Base-by-base conservation (phyloP, 1,140 invertebrate genomes). In the Ptiloglossa arizonensis region DNA sequence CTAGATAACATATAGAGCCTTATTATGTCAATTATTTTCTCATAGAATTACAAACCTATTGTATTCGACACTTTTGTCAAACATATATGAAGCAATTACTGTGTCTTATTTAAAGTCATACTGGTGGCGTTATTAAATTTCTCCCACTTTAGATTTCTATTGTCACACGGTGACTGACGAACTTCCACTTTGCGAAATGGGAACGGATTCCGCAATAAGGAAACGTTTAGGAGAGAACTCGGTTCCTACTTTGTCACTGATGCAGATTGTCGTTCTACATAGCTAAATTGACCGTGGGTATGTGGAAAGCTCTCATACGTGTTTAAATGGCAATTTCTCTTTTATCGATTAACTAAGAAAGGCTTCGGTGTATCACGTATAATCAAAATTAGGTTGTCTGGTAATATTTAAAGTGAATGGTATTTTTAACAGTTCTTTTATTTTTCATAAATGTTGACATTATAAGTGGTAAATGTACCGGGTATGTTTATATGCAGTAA, bases 221-320 rank as follows among this genome's bases (percentile, higher is more conserved):
- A 89, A 89, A 81, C 81, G 79, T 64, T 86, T 82, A 73, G 67
- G 71, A 85, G 76, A 80, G 74, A 78, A 82, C 81, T 72, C 79
- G 75, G 79, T 67, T 72, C 69, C 56, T 67, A 81, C 41, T 72
- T 77, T 73, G 69, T 24, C 63, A 64, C 50, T 50, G 54, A 27
- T 56, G 80, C 80, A 70, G 79, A 86, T 87, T 84, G 81, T 78
- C 81, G 85, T 85, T 81, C 81, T 64, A 86, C 81, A 85, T 87
- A 84, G 74, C 87, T 84, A 80, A 87, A 89, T 88, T 85, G 83
- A 60, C 74, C 81, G 80, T 85, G 76, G 80, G 82, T 78, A 85
- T 59, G 63, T 81, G 81, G 76, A 87, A 87, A 83, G 35, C 62
- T 75, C 62, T 69, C 78, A 57, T 66, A 72, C 63, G 35, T 50